Base-by-base conservation (phyloP, 30 jellyfish, hydroid and myxozoan genomes). In the Aurelia coerulea region DNA sequence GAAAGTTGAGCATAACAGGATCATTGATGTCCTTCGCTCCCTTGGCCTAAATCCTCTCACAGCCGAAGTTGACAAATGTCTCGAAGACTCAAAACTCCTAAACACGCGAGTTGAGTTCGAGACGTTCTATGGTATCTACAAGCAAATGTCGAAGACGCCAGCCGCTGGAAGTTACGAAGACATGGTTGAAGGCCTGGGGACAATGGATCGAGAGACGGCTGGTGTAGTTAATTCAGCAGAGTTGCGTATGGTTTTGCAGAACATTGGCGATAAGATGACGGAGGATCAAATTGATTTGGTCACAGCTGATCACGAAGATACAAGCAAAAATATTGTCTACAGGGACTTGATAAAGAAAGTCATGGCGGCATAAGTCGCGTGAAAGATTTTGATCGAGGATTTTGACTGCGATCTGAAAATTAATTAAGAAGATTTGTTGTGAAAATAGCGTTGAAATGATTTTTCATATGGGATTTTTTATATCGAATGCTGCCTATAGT, bases 111-210 rank as follows among this genome's bases (percentile, higher is more conserved):
- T 94, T 32, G 99, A 89, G 18, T 83, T 94, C 62, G 99, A 94
- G 75, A 85, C 97, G 9, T 94, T 94, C 76, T 85, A 89, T 62
- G 83, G 88, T 51, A 90, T 94, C 17, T 94, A 94, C 86, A 88
- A 76, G 78, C 99, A 94, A 85, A 65, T 94, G 56, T 77, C 97
- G 18, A 84, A 73, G 56, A 73, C 76, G 62, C 90, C 97, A 13
- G 88, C 97, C 13, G 51, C 73, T 51, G 97, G 91, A 4, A 79
- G 96, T 72, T 87, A 64, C 71, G 97, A 85, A 53, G 99, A 94
- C 88, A 89, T 94, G 99, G 95, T 84, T 9, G 97, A 89, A 80
- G 99, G 97, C 3, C 91, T 94, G 78, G 91, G 95, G 31, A 94
- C 99, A 34, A 50, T 84, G 74, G 99, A 94, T 74, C 97, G 97